Evolutionary conservation across 2,113 vertebrate genomes (phyloP).

Genomic region (Myrmecobius fasciatus): DNA sequence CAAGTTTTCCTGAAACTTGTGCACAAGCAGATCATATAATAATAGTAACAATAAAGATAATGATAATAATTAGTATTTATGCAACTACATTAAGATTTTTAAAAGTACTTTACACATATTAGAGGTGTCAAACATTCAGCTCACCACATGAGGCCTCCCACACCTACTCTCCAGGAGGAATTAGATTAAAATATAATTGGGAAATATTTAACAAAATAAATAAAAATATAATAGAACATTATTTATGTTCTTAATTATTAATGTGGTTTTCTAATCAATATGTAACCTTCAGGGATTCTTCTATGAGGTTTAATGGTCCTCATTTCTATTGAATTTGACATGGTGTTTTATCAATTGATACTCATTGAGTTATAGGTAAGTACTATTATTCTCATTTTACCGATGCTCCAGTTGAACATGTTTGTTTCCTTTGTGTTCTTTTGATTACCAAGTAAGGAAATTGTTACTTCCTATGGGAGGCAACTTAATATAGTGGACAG

Average conservation of each 20-base stretch:
- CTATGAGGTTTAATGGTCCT: not conserved
- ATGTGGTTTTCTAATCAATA: not conserved
- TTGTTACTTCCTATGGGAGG: not conserved
- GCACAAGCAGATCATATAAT: not conserved
- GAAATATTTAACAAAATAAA: not conserved
- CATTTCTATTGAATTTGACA: not conserved
- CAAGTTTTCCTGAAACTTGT: not conserved
- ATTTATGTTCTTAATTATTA: too few species aligned
- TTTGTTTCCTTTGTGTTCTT: not conserved
- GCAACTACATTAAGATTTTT: not conserved
- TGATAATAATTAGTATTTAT: not conserved
- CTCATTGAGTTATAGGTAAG: too few species aligned
- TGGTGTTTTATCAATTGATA: not conserved
- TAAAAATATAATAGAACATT: not conserved
- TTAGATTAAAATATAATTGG: not conserved
- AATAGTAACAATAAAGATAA: not conserved
- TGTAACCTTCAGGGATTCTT: not conserved
- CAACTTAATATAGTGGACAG: not conserved
- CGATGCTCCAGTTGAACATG: not conserved
- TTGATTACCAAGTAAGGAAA: not conserved
- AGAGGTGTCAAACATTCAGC: not conserved
- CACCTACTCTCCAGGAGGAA: not conserved
- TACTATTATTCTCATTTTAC: not conserved
- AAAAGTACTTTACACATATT: not conserved
- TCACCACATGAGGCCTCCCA: not conserved